Evolutionary conservation across 1,140 invertebrate genomes (phyloP).

Genomic region (Nylanderia fulva): DNA sequence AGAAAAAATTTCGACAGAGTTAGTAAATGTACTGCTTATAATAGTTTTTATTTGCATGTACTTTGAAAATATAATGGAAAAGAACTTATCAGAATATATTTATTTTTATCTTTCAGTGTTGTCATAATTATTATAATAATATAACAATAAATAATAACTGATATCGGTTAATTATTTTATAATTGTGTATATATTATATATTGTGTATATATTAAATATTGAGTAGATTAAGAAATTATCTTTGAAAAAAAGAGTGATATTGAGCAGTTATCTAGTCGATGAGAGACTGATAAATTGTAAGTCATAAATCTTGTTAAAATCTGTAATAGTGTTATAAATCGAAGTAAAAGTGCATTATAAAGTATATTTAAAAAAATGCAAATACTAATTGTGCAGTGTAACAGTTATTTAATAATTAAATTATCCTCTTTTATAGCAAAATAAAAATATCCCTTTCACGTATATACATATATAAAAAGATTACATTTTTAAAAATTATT

Average conservation of each 20-base stretch:
- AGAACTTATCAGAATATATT: background rate
- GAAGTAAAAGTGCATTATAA: background rate
- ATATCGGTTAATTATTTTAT: background rate
- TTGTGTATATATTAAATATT: no score
- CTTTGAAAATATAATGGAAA: background rate
- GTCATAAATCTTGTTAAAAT: conserved; percentile 21
- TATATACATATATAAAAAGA: background rate
- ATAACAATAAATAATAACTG: no score
- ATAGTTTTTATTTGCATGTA: background rate
- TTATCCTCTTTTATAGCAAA: background rate
- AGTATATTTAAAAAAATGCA: background rate
- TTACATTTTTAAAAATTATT: background rate
- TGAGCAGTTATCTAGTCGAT: conserved; percentile 73
- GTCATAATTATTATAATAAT: no score
- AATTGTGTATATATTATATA: no score
- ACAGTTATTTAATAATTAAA: conserved; percentile 49
- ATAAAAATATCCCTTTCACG: background rate
- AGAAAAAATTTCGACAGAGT: conserved; percentile 88
- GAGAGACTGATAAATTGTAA: no score
- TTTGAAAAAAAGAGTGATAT: conserved; percentile 76
- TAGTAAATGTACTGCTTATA: conserved; percentile 51
- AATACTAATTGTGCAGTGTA: conserved; percentile 17
- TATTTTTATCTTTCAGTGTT: background rate
- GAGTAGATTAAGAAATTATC: conserved; percentile 77
- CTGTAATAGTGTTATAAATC: conserved; percentile 5